A percentile compares a stretch with the other conserved stretches of the same genome.
These are phyloP conservation scores for Globodera rostochiensis DNA, from an alignment of 1,140 invertebrate genomes.

Conservation along the genomic window DNA sequence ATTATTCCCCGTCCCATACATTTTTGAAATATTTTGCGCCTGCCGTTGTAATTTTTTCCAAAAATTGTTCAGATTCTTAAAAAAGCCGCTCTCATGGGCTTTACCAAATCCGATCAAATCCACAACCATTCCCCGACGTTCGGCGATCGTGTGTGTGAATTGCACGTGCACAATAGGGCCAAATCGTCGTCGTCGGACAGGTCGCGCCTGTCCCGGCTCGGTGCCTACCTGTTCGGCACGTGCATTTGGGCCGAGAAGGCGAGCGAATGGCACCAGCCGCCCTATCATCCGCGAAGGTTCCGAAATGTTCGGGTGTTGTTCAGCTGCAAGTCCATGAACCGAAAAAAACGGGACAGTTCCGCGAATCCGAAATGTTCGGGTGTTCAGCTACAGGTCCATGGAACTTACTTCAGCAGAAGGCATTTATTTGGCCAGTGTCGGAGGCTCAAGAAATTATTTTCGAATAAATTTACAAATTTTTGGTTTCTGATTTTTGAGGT, in stretches of 20 bases:
- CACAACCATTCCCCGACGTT: not conserved
- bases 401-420: not conserved
- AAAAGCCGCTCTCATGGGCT: not conserved
- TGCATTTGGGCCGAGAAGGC: constrained; percentile 17
- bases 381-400: not conserved
- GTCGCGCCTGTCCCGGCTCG: not conserved
- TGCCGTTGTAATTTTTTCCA: not conserved
- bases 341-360: no score
- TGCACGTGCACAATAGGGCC: not conserved
- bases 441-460: not conserved
- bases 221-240: constrained; percentile 8
- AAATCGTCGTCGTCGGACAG: not conserved
- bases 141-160: not conserved
- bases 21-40: not conserved
- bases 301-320: not conserved
- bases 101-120: not conserved
- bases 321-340: no score
- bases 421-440: not conserved
- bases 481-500: not conserved
- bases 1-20: not conserved
- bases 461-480: not conserved
- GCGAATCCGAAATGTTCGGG: not conserved
- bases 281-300: not conserved
- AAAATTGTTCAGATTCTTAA: not conserved
- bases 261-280: not conserved